phyloP scores from a whole-genome alignment of 2,797 vertebrate genomes.

The Tinamus major region DNA sequence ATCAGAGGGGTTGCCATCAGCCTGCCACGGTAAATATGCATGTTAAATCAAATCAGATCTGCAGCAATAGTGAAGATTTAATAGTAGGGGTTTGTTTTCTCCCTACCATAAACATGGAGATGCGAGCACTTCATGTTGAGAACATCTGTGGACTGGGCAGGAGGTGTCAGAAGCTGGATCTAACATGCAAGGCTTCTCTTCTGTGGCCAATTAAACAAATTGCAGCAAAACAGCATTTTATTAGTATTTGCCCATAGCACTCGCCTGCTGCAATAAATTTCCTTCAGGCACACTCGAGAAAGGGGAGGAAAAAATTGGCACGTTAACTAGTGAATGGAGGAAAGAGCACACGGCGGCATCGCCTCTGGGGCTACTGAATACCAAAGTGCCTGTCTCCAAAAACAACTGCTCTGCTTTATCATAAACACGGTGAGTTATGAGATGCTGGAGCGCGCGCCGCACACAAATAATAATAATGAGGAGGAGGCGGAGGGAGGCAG shows the following conservation, averaged over 20 bases:
- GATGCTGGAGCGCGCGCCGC: constrained; percentile 64
- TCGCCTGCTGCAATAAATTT: constrained; percentile 87
- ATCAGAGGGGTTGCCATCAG: constrained; percentile 50
- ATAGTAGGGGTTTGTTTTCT: constrained; percentile 56
- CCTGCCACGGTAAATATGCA: constrained; percentile 41
- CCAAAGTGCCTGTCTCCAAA: constrained; percentile 87
- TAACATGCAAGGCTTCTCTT: constrained; percentile 81
- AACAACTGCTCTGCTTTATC: constrained; percentile 89
- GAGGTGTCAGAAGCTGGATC: constrained; percentile 63
- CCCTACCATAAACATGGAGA: constrained; percentile 43
- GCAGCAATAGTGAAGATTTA: constrained; percentile 52
- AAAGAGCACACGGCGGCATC: constrained; percentile 77
- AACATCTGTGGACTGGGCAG: constrained; percentile 73
- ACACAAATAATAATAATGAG: constrained; percentile 23
- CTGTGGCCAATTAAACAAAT: constrained; percentile 95
- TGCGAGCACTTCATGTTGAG: constrained; percentile 31
- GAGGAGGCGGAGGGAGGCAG: not conserved
- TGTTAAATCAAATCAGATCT: constrained; percentile 64
- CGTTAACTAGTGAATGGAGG: constrained; percentile 85
- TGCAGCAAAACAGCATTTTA: constrained; percentile 94
- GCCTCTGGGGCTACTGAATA: constrained; percentile 84
- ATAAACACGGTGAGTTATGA: constrained; percentile 83
- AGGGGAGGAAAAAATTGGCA: constrained; percentile 86
- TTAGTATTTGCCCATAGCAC: constrained; percentile 92
- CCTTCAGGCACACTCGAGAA: constrained; percentile 84